These are phyloP conservation scores for Acanthurus tractus DNA, from an alignment of 2,797 vertebrate species.

Conservation along the genomic window DNA sequence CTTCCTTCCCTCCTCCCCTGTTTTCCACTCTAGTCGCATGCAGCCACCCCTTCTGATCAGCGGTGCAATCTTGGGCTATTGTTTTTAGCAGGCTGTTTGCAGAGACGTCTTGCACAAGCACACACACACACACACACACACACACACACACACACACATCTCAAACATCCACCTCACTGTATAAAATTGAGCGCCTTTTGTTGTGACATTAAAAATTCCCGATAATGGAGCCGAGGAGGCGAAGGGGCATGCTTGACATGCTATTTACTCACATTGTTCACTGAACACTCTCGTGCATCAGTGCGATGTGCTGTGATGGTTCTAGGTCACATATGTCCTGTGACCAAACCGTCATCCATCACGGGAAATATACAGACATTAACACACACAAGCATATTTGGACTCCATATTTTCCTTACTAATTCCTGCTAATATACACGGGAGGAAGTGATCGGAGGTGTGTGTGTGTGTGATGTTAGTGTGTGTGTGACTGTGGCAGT, in stretches of 20 bases:
- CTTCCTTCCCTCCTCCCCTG: slow-evolving; percentile 58
- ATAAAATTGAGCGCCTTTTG: slow-evolving; percentile 1
- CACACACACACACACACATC: slow-evolving; percentile 35
- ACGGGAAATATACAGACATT: slow-evolving; percentile 30
- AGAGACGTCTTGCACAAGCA: slow-evolving; percentile 24
- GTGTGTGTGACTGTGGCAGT: slow-evolving; percentile 50
- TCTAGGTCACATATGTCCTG: slow-evolving; percentile 62
- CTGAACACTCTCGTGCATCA: slow-evolving; percentile 37
- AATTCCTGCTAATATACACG: slow-evolving; percentile 19
- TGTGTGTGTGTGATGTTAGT: slow-evolving; percentile 35
- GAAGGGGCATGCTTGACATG: slow-evolving; percentile 22
- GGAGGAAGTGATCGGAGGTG: slow-evolving; percentile 14
- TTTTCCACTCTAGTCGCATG: slow-evolving; percentile 67
- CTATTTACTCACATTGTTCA: slow-evolving; percentile 49
- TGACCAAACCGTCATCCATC: slow-evolving; percentile 41
- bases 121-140: slow-evolving; percentile 33
- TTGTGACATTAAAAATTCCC: slow-evolving; percentile 4
- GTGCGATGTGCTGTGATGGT: slow-evolving; percentile 48
- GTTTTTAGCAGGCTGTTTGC: slow-evolving; percentile 77
- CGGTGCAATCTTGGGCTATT: slow-evolving; percentile 71
- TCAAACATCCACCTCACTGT: slow-evolving; percentile 34
- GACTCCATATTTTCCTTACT: slow-evolving; percentile 15
- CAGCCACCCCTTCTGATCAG: slow-evolving; percentile 70
- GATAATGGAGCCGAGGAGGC: slow-evolving; percentile 6
- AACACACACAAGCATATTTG: slow-evolving; percentile 16